phyloP scores from a whole-genome alignment of 2,797 vertebrate species.

The Remorina albescens region DNA sequence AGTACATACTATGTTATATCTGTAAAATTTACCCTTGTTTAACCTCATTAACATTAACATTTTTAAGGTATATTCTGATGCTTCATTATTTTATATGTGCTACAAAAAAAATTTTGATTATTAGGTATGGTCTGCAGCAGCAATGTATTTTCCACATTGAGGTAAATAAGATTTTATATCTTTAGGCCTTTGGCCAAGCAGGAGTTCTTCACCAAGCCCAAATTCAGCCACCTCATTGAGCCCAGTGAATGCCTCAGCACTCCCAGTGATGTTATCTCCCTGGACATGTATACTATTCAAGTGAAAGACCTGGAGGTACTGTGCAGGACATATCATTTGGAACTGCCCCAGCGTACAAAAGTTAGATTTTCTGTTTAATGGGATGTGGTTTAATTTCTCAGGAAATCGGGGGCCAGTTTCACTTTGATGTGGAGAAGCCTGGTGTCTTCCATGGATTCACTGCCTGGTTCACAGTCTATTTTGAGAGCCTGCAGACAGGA shows the following conservation, averaged over 20 bases:
- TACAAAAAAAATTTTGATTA: background rate
- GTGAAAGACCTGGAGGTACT: constrained; percentile 79
- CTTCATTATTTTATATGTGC: background rate
- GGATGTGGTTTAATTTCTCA: constrained; percentile 64
- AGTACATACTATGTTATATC: background rate
- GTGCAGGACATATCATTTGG: fast-evolving
- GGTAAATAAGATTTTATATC: constrained; percentile 2
- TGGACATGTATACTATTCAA: constrained; percentile 85
- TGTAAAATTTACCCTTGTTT: background rate
- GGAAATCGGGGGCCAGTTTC: constrained; percentile 80
- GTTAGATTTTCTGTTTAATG: background rate
- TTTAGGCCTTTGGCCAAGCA: constrained; percentile 84
- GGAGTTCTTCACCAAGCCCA: constrained; percentile 89
- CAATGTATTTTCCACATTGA: background rate
- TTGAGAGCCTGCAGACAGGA: constrained; percentile 81
- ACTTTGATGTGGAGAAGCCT: constrained; percentile 67
- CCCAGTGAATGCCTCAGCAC: constrained; percentile 80
- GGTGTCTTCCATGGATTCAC: constrained; percentile 87
- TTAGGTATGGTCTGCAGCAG: background rate
- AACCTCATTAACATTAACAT: background rate
- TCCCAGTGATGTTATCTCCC: constrained; percentile 76
- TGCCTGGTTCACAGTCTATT: constrained; percentile 82
- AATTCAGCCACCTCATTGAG: constrained; percentile 84
- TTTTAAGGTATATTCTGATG: background rate
- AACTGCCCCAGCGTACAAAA: fast-evolving